These are phyloP conservation scores for Anomalospiza imberbis DNA, from an alignment of 2,797 vertebrate species.

Conservation along the genomic window DNA sequence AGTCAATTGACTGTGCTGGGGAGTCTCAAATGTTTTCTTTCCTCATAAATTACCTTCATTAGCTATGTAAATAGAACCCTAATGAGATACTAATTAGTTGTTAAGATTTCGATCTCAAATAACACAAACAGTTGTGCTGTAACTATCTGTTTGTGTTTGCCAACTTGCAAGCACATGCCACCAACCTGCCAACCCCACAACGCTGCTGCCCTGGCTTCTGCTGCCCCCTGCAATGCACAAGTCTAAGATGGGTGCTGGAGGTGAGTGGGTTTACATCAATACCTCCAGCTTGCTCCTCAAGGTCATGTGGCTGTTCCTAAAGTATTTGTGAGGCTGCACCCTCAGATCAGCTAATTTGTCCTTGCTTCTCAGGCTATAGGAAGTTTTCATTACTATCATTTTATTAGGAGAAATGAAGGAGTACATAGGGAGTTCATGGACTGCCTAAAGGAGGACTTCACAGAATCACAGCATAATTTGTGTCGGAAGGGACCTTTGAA, in stretches of 20 bases:
- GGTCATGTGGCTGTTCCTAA: neutral
- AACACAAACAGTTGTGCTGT: neutral
- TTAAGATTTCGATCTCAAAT: constrained; percentile 50
- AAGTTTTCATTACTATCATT: neutral
- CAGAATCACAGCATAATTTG: neutral
- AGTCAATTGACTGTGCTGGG: neutral
- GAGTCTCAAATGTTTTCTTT: neutral
- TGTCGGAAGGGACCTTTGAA: neutral
- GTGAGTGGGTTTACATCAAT: neutral
- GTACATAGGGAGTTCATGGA: neutral
- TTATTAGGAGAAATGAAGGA: neutral
- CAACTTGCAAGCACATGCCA: neutral
- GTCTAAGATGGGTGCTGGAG: fast-evolving
- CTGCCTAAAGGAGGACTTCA: neutral
- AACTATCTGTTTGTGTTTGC: neutral
- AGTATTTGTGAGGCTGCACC: neutral
- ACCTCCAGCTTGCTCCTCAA: neutral
- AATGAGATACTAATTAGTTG: constrained; percentile 44
- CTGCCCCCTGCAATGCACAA: neutral
- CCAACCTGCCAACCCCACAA: neutral
- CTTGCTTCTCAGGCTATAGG: neutral
- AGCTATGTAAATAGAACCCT: constrained; percentile 26
- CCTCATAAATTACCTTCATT: constrained; percentile 33
- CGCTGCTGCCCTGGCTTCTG: neutral
- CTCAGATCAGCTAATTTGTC: neutral